phyloP scores from a whole-genome alignment of 2,113 vertebrate genomes.

The Lanius collurio region DNA sequence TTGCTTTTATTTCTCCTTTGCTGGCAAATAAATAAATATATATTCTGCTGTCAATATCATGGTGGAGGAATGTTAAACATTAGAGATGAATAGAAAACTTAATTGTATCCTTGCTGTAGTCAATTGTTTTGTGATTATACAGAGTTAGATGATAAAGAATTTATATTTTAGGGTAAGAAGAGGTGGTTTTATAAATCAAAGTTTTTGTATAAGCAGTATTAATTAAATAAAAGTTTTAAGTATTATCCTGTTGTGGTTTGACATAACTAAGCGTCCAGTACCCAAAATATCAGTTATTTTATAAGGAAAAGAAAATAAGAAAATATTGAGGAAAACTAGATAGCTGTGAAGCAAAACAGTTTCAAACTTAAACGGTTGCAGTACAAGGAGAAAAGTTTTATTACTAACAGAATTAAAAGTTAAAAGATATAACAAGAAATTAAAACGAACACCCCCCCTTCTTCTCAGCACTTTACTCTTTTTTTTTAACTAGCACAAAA shows the following conservation, averaged over 20 bases:
- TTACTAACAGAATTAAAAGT: too few relatives aligned
- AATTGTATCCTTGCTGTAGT: background rate
- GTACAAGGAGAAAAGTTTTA: too few relatives aligned
- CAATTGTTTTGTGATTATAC: background rate
- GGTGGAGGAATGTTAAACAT: background rate
- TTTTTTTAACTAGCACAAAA: too few relatives aligned
- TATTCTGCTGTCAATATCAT: background rate
- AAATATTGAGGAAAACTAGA: too few relatives aligned
- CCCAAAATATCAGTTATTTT: too few relatives aligned
- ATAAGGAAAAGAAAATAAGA: too few relatives aligned
- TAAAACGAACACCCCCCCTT: too few relatives aligned
- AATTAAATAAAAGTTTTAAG: background rate
- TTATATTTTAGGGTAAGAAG: conserved; percentile 28
- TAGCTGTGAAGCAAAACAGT: too few relatives aligned
- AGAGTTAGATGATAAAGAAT: background rate
- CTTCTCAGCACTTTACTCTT: too few relatives aligned
- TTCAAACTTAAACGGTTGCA: too few relatives aligned
- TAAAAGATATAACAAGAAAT: too few relatives aligned
- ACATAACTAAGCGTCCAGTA: too few relatives aligned
- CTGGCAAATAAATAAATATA: background rate
- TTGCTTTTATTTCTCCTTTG: background rate
- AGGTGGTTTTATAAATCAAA: background rate
- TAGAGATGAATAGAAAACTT: background rate
- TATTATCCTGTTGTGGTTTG: background rate
- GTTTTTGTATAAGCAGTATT: background rate